Conservation (phyloP, 2,797 vertebrate genomes). For the Passerculus sandwichensis region DNA sequence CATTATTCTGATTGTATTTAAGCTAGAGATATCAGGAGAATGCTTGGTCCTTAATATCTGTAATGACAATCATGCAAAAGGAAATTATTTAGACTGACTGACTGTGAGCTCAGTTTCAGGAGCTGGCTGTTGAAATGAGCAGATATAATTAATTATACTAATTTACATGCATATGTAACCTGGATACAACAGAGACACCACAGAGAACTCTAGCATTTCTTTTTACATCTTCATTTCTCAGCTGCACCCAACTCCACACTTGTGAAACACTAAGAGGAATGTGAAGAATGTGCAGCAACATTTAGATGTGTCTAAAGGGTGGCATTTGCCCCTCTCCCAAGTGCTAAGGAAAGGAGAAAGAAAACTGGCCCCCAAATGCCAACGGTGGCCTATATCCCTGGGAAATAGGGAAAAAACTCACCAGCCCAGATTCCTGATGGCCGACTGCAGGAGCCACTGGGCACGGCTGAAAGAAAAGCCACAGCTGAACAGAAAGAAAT, state of each 20-base stretch:
- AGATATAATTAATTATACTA: neutral
- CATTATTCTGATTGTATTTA: neutral
- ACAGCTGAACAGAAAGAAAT: neutral
- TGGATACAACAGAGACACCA: neutral
- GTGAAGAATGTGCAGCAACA: neutral
- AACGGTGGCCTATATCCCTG: no score
- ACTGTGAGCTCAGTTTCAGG: neutral
- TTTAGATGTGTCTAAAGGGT: neutral
- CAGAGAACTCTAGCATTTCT: neutral
- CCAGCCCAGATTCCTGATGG: no score
- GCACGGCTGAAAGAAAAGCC: no score
- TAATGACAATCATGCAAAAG: neutral
- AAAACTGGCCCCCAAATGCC: neutral
- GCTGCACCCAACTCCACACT: neutral
- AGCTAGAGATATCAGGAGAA: neutral
- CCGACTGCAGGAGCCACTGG: no score
- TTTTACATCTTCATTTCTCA: neutral
- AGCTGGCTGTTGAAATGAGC: neutral
- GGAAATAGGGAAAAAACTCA: no score
- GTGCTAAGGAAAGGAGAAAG: neutral
- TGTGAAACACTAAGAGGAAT: neutral
- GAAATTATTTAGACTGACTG: neutral
- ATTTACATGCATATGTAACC: neutral
- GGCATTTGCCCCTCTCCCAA: neutral
- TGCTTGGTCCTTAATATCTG: neutral